Evolutionary conservation across 1,140 invertebrate genomes (phyloP), one percentile per base, ranked within the genome.

Genomic region (Hirudo medicinalis): DNA sequence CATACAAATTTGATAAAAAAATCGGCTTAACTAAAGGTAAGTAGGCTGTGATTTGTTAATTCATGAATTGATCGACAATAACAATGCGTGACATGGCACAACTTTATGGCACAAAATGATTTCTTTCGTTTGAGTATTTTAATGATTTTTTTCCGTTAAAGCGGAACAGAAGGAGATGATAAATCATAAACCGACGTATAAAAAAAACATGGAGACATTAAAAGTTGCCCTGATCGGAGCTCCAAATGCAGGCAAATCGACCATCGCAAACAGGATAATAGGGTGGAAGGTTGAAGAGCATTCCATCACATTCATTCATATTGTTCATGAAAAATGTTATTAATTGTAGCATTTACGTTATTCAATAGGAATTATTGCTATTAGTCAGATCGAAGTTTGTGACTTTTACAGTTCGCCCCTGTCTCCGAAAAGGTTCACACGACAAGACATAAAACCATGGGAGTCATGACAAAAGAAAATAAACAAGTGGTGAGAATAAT

Each of bases 171-270:
- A 22, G 27, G 25, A 67, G 20, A 25, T 72, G 29, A 19, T 67
- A 67, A 40, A 32, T 22, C 54, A 29, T 17, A 40, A 27, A n/a
- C 71, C 71, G 13, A n/a, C 25, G 19, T 67, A 57, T 9, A 27
- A 36, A 25, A 25, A 55, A 6, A 76, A 84, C 77, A 74, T 83
- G 13, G 77, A 76, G 78, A 78, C 89, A 19, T 81, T 96, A 15
- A 89, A 88, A 82, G 87, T 96, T 40, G 90, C 92, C 9, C 87
- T 97, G 40, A 85, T 97, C 74, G 94, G 94, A 15, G 82, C 88
- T 20, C 93, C 94, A 25, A 97, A 97, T 85, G 87, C 87, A 72
- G 94, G 94, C 57, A 97, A 97, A 82, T 96, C 92, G 82, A 95
- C 93, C 0, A 83, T 97, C 4, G 89, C 94, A 49, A 97, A 97